phyloP scores from a whole-genome alignment of 2,113 vertebrate genomes.

The Vombatus ursinus region DNA sequence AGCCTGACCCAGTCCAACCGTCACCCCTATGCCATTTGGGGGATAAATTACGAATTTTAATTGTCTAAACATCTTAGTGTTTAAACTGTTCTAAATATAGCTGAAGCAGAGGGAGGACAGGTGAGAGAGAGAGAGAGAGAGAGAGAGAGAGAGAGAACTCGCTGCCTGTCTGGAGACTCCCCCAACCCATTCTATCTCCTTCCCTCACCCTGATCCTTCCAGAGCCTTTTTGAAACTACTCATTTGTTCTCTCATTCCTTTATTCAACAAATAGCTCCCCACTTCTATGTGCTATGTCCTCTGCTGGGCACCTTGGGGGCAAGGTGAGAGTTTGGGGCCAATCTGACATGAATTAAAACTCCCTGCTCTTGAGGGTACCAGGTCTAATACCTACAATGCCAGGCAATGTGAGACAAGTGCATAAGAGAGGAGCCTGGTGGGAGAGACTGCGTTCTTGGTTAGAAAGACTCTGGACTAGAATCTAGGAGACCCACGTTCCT shows the following conservation, averaged over 20 bases:
- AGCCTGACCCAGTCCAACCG: conserved; percentile 51
- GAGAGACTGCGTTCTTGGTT: not conserved
- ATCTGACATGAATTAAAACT: not conserved
- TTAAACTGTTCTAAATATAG: conserved; percentile 72
- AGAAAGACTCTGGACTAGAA: not conserved
- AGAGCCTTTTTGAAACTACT: not conserved
- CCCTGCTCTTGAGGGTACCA: not conserved
- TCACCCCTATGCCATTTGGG: conserved; percentile 47
- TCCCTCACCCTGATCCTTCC: not conserved
- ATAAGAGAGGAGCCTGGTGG: not conserved
- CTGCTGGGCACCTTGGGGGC: not conserved
- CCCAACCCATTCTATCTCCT: not conserved
- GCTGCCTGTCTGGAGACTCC: not conserved
- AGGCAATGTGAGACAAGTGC: not conserved
- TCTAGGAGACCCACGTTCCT: not conserved
- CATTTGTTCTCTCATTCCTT: not conserved
- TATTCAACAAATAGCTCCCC: not conserved
- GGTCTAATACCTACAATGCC: not conserved
- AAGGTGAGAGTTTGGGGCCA: not conserved
- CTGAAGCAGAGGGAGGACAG: not conserved
- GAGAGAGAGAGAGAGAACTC: not conserved
- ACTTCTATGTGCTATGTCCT: not conserved
- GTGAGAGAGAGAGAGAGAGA: not conserved
- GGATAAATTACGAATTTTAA: conserved; percentile 79
- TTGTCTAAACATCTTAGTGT: conserved; percentile 72